Evolutionary conservation across 2,797 vertebrate species (phyloP).

Genomic region (Atherinosoma microstoma): DNA sequence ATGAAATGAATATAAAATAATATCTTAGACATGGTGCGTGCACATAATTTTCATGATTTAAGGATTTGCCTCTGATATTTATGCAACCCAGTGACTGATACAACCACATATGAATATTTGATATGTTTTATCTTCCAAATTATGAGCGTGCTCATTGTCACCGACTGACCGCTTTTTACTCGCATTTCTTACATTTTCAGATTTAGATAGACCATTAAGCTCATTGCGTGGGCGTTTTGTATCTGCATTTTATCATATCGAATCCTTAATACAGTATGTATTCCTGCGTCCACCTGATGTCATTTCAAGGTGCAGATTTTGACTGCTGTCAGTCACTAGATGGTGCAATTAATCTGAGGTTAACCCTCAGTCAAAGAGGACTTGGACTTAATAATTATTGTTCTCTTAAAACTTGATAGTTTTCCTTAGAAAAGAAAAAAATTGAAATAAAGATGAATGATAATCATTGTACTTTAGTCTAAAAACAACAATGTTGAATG

Average conservation of each 20-base stretch:
- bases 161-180: neutral
- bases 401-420: neutral
- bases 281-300: neutral
- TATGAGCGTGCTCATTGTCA: neutral
- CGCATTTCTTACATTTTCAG: neutral
- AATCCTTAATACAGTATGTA: neutral
- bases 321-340: constrained; percentile 43
- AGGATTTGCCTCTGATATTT: neutral
- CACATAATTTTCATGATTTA: too few relatives aligned
- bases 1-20: too few relatives aligned
- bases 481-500: too few relatives aligned
- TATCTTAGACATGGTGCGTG: too few relatives aligned
- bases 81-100: too few relatives aligned
- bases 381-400: neutral
- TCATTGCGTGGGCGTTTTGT: too few relatives aligned
- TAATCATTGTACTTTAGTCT: too few relatives aligned
- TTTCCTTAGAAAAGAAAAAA: neutral
- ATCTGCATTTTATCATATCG: neutral
- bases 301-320: neutral
- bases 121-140: neutral
- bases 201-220: neutral
- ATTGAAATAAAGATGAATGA: neutral
- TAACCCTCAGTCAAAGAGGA: neutral
- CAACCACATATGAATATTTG: neutral
- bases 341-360: constrained; percentile 35